A percentile compares a stretch with the other conserved stretches of the same genome.
These are phyloP conservation scores for Strix occidentalis DNA, from an alignment of 2,797 vertebrate species.

Conservation along the genomic window DNA sequence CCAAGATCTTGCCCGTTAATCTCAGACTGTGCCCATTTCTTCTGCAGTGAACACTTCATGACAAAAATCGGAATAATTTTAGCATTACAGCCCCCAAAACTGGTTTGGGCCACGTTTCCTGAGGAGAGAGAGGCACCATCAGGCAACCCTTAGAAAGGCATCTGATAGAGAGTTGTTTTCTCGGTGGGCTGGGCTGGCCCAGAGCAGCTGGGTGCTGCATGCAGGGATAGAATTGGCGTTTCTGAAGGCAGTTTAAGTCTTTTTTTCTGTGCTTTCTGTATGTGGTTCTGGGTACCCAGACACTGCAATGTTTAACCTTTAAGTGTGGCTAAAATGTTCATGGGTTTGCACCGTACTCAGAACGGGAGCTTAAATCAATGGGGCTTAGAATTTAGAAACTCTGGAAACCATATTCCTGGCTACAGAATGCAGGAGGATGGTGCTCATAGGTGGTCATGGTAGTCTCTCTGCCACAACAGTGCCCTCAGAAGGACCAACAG, in stretches of 20 bases:
- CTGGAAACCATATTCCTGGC: background rate
- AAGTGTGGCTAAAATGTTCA: fast-evolving
- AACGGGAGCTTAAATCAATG: background rate
- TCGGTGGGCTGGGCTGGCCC: background rate
- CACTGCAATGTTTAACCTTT: background rate
- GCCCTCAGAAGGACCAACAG: background rate
- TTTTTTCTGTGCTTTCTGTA: background rate
- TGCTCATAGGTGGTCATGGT: background rate
- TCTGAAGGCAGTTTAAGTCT: background rate
- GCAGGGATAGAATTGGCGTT: background rate
- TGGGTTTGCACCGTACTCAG: background rate
- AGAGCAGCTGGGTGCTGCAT: background rate
- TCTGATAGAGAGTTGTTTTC: background rate
- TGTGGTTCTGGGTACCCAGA: background rate
- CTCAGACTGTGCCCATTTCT: background rate
- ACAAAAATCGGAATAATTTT: background rate
- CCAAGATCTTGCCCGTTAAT: background rate
- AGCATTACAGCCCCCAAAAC: background rate
- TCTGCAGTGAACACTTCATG: background rate
- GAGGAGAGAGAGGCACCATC: background rate
- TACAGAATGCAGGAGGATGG: background rate
- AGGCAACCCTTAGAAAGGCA: background rate
- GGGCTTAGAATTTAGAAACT: background rate
- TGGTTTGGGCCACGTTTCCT: background rate
- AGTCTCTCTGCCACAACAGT: background rate